Conservation (phyloP, 2,888 invertebrate species). For the Pseudeuparius sepicola region DNA sequence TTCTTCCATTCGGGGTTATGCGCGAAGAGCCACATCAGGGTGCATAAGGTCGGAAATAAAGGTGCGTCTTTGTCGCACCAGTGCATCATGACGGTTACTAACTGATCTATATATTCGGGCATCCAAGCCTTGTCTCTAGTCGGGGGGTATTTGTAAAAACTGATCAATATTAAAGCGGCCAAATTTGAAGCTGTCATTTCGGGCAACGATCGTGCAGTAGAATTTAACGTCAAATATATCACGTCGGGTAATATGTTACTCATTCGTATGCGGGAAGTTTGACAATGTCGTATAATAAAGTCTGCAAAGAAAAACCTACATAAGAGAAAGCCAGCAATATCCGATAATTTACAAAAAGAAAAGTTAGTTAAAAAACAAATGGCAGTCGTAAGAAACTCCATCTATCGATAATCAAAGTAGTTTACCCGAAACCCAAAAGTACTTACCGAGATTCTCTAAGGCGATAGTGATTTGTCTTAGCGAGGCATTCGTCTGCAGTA, state of each 20-base stretch:
- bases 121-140: slow-evolving; percentile 52
- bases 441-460: slow-evolving; percentile 39
- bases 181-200: slow-evolving; percentile 47
- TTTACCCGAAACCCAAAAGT: too few species aligned
- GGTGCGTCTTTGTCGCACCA: slow-evolving; percentile 57
- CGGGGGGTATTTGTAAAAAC: slow-evolving; percentile 51
- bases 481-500: slow-evolving; percentile 29
- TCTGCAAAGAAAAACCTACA: slow-evolving; percentile 38
- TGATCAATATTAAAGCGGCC: slow-evolving; percentile 52
- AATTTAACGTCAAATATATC: slow-evolving; percentile 35
- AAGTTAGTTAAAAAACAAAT: too few species aligned
- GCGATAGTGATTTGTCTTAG: slow-evolving; percentile 36
- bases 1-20: slow-evolving; percentile 43
- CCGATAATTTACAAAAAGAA: too few species aligned
- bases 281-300: slow-evolving; percentile 37
- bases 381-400: too few species aligned
- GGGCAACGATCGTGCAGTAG: slow-evolving; percentile 49
- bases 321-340: too few species aligned
- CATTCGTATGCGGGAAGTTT: slow-evolving; percentile 31
- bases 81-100: slow-evolving; percentile 54
- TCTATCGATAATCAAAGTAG: too few species aligned
- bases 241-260: slow-evolving; percentile 35
- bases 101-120: slow-evolving; percentile 48
- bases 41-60: slow-evolving; percentile 54
- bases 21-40: slow-evolving; percentile 56